Base-by-base conservation (phyloP, 1,140 invertebrate genomes). In the Drosophila burlai region DNA sequence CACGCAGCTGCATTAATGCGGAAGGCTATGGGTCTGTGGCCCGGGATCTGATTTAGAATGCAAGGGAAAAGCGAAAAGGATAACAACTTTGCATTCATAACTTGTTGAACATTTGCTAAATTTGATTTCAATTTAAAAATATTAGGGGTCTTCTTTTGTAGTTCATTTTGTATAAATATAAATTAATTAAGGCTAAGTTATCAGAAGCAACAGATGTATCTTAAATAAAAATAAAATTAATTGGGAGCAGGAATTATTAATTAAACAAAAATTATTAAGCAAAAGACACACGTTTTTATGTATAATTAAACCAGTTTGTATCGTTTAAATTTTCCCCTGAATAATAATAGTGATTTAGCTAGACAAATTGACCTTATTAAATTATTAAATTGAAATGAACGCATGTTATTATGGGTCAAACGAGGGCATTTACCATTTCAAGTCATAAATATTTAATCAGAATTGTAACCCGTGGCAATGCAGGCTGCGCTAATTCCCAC, bases 1-100 rank as follows among this genome's bases (percentile, higher is more conserved):
- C 52, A 47, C 55, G 54, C 43, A 24, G 67, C 69, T 73, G 71
- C 71, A 73, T 73, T 73, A 73, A 73, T 73, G 71, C 71, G 67
- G 65, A 18, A 11, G 54, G 24, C 55, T 21, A 29, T 24, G 45
- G 68, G 45, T 36, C 11, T 46, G 64, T 47, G 9, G 62, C n/a
- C 43, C 40, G 11, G n/a, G 21, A 60, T 72, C 46, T 72, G 67
- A 72, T 73, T 73, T 72, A 24, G 54, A 73, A 73, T 60, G 67
- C 66, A 60, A 36, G 42, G 38, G 29, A 16, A 42, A 13, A 42
- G 38, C 54, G 24, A 60, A 43, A 24, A 29, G 67, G 52, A 59
- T n/a, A 50, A 58, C 47, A 73, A 29, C 36, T 50, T 71, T 31
- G 52, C 7, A 29, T 45, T 42, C 54, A 60, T 52, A 61, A 72